These are phyloP conservation scores for Rhingia rostrata DNA, from an alignment of 2,888 invertebrate genomes.

Conservation along the genomic window DNA sequence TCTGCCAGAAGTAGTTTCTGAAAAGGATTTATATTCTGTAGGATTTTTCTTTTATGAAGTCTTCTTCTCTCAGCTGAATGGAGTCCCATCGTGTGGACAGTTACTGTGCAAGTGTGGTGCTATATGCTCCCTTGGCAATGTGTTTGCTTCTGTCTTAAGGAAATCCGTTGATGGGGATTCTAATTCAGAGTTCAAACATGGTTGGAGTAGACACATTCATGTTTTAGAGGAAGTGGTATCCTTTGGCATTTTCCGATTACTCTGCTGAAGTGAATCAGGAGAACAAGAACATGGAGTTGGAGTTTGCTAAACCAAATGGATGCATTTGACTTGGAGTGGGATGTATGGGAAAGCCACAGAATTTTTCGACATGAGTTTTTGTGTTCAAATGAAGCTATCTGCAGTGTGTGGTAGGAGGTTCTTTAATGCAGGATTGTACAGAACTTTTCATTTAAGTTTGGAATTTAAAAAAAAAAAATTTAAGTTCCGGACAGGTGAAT, in stretches of 20 bases:
- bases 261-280: neutral
- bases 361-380: neutral
- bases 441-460: too few relatives aligned
- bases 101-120: neutral
- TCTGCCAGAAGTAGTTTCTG: conserved; percentile 29
- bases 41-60: conserved; percentile 2
- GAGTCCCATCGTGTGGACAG: conserved; percentile 13
- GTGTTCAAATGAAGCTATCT: neutral
- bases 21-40: conserved; percentile 22
- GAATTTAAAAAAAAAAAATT: too few relatives aligned
- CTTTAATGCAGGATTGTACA: neutral
- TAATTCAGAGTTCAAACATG: conserved; percentile 6
- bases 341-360: neutral
- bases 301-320: too few relatives aligned
- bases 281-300: too few relatives aligned
- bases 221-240: neutral
- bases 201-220: neutral
- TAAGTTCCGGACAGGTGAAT: too few relatives aligned
- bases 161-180: conserved; percentile 23
- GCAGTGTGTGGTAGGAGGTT: neutral
- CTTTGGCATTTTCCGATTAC: neutral
- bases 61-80: neutral
- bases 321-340: neutral
- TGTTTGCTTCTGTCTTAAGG: conserved; percentile 27
- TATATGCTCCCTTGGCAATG: conserved; percentile 5